Percentiles rank a stretch among this genome's conserved stretches.
These are phyloP conservation scores for Margaritifera margaritifera DNA, from an alignment of 2,888 invertebrate genomes.

Conservation along the genomic window DNA sequence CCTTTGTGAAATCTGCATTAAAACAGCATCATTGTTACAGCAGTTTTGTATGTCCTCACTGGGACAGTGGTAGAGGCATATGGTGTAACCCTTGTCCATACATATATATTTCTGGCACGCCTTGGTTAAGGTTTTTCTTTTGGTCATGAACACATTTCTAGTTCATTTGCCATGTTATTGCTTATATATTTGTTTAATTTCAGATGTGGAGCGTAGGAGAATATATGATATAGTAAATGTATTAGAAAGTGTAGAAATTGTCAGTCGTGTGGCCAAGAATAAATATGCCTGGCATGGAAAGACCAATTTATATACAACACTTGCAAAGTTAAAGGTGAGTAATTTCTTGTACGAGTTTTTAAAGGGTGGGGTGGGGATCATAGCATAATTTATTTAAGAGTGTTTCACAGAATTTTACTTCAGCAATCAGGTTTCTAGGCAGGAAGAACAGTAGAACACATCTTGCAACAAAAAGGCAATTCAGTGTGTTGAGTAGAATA, in stretches of 20 bases:
- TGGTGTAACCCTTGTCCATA: neutral
- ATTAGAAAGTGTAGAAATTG: constrained; percentile 82
- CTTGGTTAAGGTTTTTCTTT: neutral
- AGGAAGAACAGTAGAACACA: no score
- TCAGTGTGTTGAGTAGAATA: no score
- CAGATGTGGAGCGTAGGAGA: constrained; percentile 80
- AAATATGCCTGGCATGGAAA: constrained; percentile 82
- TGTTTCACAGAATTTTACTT: no score
- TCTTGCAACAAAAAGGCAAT: no score
- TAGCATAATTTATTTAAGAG: neutral
- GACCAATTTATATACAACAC: constrained; percentile 77
- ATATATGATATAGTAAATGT: constrained; percentile 85
- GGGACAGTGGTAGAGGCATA: no score
- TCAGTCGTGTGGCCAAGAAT: constrained; percentile 79
- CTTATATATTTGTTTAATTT: constrained; percentile 15
- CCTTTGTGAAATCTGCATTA: no score
- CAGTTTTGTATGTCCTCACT: no score
- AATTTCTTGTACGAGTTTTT: neutral
- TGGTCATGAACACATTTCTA: no score
- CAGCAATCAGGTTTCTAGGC: no score
- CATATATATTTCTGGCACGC: neutral
- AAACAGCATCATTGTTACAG: no score
- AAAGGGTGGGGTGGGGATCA: no score
- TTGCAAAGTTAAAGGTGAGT: constrained; percentile 78
- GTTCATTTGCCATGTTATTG: neutral